A percentile compares a stretch with the other conserved stretches of the same genome.
Conservation (phyloP, 1,140 invertebrate species). For the Apis dorsata region DNA sequence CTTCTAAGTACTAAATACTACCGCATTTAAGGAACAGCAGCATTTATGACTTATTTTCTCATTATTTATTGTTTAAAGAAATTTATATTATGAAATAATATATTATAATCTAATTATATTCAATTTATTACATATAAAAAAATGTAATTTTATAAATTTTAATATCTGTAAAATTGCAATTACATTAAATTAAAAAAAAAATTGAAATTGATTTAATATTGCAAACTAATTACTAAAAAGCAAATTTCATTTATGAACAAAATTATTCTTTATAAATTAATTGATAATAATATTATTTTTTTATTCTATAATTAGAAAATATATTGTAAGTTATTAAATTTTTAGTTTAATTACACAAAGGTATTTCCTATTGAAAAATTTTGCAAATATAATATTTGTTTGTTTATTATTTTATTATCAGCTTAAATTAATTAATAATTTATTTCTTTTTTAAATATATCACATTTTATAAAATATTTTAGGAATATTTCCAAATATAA, state of each 20-base stretch:
- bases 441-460: background rate
- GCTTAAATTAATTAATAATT: background rate
- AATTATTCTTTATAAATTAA: background rate
- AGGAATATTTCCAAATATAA: slow-evolving; percentile 1
- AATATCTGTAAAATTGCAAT: background rate
- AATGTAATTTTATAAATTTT: background rate
- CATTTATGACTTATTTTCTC: background rate
- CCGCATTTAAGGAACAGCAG: slow-evolving; percentile 5
- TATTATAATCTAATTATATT: slow-evolving; percentile 6
- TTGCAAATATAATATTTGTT: background rate
- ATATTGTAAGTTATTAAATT: background rate
- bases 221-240: background rate
- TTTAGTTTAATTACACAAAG: background rate
- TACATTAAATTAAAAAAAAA: background rate
- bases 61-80: background rate
- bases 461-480: background rate
- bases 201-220: background rate
- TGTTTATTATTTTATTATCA: background rate
- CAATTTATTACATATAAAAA: slow-evolving; percentile 3
- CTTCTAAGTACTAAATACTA: slow-evolving; percentile 23
- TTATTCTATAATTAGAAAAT: background rate
- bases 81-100: background rate
- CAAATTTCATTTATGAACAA: background rate
- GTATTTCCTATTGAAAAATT: background rate
- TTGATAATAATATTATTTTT: background rate